phyloP scores from a whole-genome alignment of 2,888 invertebrate genomes.

The Hyles lineata region DNA sequence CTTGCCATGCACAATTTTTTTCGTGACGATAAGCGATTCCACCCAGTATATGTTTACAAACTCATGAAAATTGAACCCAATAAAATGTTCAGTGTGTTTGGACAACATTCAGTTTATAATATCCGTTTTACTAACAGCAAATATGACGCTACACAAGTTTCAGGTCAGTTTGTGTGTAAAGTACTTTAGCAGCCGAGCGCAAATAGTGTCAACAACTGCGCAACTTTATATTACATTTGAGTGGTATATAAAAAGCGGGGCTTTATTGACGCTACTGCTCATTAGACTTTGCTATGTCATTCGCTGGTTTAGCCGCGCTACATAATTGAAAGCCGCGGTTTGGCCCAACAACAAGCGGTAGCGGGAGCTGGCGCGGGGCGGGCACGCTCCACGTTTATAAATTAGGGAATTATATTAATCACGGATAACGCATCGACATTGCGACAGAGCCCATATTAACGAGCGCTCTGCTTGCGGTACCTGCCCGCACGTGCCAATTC shows the following conservation, averaged over 20 bases:
- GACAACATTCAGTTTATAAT: not conserved
- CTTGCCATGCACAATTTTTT: no score
- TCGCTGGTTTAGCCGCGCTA: conserved; percentile 47
- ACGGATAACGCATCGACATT: conserved; percentile 56
- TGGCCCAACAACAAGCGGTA: conserved; percentile 64
- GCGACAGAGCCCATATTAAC: conserved; percentile 45
- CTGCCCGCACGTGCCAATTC: conserved; percentile 18
- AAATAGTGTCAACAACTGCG: not conserved
- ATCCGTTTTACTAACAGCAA: not conserved
- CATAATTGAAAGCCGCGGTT: conserved; percentile 74
- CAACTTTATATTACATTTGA: not conserved
- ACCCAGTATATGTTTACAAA: not conserved
- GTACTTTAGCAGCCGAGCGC: not conserved
- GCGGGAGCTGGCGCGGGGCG: conserved; percentile 36
- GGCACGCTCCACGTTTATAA: conserved; percentile 69
- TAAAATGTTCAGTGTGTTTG: conserved; percentile 1
- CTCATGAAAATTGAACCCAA: not conserved
- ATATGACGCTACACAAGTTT: not conserved
- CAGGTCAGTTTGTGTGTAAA: not conserved
- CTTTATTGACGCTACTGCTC: conserved; percentile 17
- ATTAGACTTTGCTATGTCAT: conserved; percentile 12
- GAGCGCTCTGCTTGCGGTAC: conserved; percentile 51
- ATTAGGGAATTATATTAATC: conserved; percentile 80
- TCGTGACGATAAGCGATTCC: no score
- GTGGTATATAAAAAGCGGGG: conserved; percentile 1